These are phyloP conservation scores for Thalassophryne amazonica DNA, from an alignment of 2,797 vertebrate genomes.

Conservation along the genomic window DNA sequence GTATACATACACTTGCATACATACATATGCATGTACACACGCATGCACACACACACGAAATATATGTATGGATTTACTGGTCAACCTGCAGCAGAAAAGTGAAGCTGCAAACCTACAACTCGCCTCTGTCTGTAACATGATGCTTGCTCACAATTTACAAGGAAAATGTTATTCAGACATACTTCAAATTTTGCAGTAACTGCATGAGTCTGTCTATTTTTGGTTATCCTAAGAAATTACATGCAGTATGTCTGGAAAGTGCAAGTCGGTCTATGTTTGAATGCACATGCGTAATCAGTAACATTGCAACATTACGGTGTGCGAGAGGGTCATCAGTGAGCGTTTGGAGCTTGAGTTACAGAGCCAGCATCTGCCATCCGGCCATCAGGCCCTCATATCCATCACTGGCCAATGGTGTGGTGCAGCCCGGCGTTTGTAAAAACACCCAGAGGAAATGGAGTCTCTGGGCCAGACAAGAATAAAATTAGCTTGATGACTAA, in stretches of 20 bases:
- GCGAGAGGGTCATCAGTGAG: conserved; percentile 59
- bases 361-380: conserved; percentile 85
- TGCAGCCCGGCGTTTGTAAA: conserved; percentile 79
- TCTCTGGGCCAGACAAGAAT: conserved; percentile 84
- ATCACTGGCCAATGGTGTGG: conserved; percentile 72
- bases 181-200: conserved; percentile 22
- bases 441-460: conserved; percentile 87
- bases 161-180: conserved; percentile 34
- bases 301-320: conserved; percentile 44
- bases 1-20: no score
- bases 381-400: conserved; percentile 77
- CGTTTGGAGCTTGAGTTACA: conserved; percentile 84
- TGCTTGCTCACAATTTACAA: conserved; percentile 23
- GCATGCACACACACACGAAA: no score
- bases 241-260: conserved; percentile 29
- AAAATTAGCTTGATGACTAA: conserved; percentile 87
- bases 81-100: conserved; percentile 41
- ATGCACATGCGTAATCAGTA: conserved; percentile 8
- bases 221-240: background rate
- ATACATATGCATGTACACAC: no score
- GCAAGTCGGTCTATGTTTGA: conserved; percentile 26
- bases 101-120: conserved; percentile 38
- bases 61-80: conserved; percentile 30
- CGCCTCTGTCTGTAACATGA: conserved; percentile 40
- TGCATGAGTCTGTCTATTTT: background rate